Evolutionary conservation across 2,888 invertebrate genomes (phyloP), one percentile per base, ranked within the genome.

Genomic region (Diploptera punctata): DNA sequence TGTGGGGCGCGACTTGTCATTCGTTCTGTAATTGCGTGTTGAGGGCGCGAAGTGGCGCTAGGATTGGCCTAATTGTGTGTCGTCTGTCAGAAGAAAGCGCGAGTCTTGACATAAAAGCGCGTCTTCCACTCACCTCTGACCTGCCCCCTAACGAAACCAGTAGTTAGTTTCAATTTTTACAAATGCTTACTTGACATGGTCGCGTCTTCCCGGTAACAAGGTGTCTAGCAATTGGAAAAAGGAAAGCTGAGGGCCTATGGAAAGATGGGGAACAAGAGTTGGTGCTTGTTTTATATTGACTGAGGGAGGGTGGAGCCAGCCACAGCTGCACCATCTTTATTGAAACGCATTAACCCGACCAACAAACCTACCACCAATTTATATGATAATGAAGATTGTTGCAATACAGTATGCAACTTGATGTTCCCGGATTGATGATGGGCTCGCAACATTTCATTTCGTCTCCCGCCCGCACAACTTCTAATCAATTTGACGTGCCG

Each of bases 11-110:
- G n/a, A n/a, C n/a, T 10, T 33, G 33, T 33, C 33, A 33, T 33
- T 10, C 10, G 33, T 33, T 33, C 33, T 33, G 33, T 33, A 33
- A 33, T 33, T 33, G 33, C 10, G 33, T 33, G 33, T 33, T 10
- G 43, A 18, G 49, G 52, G 7, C 33, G 33, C 10, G 16, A 49
- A 16, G 49, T 16, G 60, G 52, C 62, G 69, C 52, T 7, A 52
- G 54, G 49, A 74, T 71, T 71, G 71, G 73, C 73, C 73, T 69
- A 74, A 74, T 74, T 74, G 74, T 74, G 69, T 49, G 62, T 60
- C 61, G 61, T 31, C 69, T 65, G 62, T 33, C 70, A 38, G 60
- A 68, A 69, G 60, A 16, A 49, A 33, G 69, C n/a, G 49, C 61
- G 33, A 60, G 31, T 68, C 73, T 70, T 73, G 70, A 73, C 73